phyloP scores from a whole-genome alignment of 2,888 invertebrate genomes.

The Candidula unifasciata region DNA sequence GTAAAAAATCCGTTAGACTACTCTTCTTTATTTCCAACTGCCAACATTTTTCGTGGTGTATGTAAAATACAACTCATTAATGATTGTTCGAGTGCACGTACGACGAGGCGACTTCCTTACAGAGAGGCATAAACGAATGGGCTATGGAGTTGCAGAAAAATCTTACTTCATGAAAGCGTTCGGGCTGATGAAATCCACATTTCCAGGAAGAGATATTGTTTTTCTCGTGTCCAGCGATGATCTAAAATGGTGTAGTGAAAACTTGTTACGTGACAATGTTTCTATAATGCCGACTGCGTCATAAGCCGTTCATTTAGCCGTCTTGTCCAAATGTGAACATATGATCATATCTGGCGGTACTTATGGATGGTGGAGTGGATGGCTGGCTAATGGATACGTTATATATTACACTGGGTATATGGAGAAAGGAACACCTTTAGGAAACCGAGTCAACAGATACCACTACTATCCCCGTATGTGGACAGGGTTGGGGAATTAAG shows the following conservation, averaged over 20 bases:
- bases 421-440: neutral
- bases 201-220: neutral
- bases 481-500: constrained; percentile 14
- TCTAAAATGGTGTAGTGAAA: neutral
- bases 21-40: too few relatives aligned
- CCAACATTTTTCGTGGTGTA: neutral
- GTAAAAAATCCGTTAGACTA: too few relatives aligned
- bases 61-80: neutral
- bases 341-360: constrained; percentile 44
- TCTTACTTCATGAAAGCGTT: neutral
- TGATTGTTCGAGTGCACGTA: neutral
- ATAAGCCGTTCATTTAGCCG: neutral
- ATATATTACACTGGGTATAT: constrained; percentile 24
- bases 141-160: neutral
- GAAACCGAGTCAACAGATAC: neutral
- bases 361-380: constrained; percentile 38
- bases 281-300: neutral
- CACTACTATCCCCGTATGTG: constrained; percentile 20
- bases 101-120: neutral
- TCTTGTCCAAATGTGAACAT: constrained; percentile 38
- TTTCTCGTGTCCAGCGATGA: neutral
- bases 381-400: constrained; percentile 20
- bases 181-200: neutral
- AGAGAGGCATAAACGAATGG: neutral
- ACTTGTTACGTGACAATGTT: neutral